Percentiles rank a stretch among this genome's conserved stretches.
phyloP scores from a whole-genome alignment of 2,888 invertebrate genomes.

The Dryocosmus kuriphilus region DNA sequence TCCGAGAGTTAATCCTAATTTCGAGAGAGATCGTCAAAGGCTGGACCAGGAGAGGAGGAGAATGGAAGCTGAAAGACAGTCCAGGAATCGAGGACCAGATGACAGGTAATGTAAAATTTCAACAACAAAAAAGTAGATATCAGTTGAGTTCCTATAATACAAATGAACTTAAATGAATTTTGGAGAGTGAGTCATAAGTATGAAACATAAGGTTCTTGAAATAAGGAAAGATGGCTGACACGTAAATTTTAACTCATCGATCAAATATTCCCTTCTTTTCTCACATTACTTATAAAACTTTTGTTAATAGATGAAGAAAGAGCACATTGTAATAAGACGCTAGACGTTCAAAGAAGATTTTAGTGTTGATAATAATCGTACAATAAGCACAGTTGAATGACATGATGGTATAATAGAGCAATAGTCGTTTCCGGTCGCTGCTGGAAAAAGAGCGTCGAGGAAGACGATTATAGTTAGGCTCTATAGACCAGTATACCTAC shows the following conservation, averaged over 20 bases:
- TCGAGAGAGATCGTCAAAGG: slow-evolving; percentile 55
- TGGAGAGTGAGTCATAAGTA: too few relatives aligned
- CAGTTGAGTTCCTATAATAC: neutral
- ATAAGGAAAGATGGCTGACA: too few relatives aligned
- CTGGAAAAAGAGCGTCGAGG: neutral
- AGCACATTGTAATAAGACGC: neutral
- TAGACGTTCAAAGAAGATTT: neutral
- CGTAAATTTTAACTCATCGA: too few relatives aligned
- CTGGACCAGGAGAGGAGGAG: slow-evolving; percentile 54
- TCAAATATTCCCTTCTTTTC: neutral
- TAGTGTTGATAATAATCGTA: neutral
- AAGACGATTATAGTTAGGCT: too few relatives aligned
- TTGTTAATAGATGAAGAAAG: neutral
- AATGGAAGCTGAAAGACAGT: neutral
- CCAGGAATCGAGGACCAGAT: slow-evolving; percentile 1
- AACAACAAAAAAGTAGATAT: neutral
- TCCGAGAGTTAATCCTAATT: neutral
- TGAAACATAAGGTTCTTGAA: too few relatives aligned
- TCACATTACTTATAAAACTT: neutral
- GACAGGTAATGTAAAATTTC: neutral
- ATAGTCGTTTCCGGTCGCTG: neutral
- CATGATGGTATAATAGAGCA: neutral
- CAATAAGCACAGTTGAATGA: neutral
- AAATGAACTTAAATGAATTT: neutral
- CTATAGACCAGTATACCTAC: neutral